Evolutionary conservation across 2,888 invertebrate genomes (phyloP), one percentile per base, ranked within the genome.

Genomic region (Calliopum simillimum): DNA sequence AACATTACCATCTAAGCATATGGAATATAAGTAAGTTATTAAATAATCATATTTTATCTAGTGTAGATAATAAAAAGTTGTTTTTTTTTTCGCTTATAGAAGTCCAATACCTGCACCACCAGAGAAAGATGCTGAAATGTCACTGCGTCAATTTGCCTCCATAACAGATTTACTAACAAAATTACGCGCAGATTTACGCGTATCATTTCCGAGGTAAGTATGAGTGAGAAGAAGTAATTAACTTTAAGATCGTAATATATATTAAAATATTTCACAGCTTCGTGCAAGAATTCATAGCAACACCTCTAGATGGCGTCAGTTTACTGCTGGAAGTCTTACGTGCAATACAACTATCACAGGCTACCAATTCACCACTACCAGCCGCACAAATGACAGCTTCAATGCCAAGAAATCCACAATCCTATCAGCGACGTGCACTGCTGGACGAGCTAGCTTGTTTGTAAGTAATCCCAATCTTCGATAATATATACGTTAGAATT

Each of bases 381-480:
- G 68, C 81, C 70, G 77, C 83, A 74, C 74, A 79, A 66, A 76
- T 79, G 62, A 76, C 79, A 59, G 80, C 82, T n/a, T 86, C 87
- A 44, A 84, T 87, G 76, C 87, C 87, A 8, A 86, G 88, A 73
- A 86, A 92, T 14, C 89, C 92, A 0, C 92, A 92, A 4, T 90
- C 91, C 6, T 89, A 92, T 23, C 89, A 93, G 75, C 88, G 93
- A 58, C 88, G 94, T 73, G 93, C 94, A 0, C 88, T 96, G 70
- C 88, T 95, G 46, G 96, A 97, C 83, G 97, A 97, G 85, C 88
- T 96, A 76, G 93, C 96, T 71, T 96, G 96, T 84, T 89, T 97
- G 87, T 90, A 76, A 88, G 90, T 88, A 63, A 5, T 46, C 4
- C 14, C 14, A n/a, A 13, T 47, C 33, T 43, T 49, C 12, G 16